A percentile compares a stretch with the other conserved stretches of the same genome.
phyloP scores from a whole-genome alignment of 53 echinoderm and acorn worm species.

The Glandiceps talaboti region DNA sequence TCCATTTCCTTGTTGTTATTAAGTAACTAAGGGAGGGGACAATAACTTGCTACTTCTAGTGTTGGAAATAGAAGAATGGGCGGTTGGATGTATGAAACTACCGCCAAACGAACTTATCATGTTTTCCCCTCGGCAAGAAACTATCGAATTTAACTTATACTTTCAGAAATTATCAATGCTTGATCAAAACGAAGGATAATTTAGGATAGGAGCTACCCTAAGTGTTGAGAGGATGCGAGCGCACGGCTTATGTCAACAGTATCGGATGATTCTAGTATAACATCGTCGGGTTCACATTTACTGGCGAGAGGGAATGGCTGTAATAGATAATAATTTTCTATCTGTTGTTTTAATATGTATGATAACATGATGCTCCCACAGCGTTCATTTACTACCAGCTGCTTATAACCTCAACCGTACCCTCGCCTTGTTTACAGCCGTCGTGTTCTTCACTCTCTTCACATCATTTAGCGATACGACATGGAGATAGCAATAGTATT shows the following conservation, averaged over 20 bases:
- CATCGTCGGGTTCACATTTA: background rate
- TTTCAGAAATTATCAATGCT: background rate
- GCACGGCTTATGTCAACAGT: background rate
- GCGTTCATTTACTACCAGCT: too few species aligned
- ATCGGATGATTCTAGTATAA: background rate
- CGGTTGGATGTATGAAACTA: background rate
- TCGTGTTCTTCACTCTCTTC: too few species aligned
- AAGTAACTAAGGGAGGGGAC: too few species aligned
- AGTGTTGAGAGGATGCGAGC: background rate
- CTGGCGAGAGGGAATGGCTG: background rate
- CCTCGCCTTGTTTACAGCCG: too few species aligned
- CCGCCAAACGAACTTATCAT: background rate
- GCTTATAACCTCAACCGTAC: too few species aligned
- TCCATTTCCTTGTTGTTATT: too few species aligned
- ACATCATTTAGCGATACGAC: too few species aligned
- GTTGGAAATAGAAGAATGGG: background rate
- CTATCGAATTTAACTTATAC: background rate
- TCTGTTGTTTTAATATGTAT: background rate
- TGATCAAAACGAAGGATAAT: background rate
- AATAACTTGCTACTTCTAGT: too few species aligned
- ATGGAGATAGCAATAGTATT: too few species aligned
- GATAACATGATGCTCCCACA: background rate
- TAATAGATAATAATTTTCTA: background rate
- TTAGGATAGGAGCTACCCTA: background rate
- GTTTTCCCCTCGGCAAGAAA: background rate